Conservation (phyloP, 2,888 invertebrate species). For the Drosophila putrida region DNA sequence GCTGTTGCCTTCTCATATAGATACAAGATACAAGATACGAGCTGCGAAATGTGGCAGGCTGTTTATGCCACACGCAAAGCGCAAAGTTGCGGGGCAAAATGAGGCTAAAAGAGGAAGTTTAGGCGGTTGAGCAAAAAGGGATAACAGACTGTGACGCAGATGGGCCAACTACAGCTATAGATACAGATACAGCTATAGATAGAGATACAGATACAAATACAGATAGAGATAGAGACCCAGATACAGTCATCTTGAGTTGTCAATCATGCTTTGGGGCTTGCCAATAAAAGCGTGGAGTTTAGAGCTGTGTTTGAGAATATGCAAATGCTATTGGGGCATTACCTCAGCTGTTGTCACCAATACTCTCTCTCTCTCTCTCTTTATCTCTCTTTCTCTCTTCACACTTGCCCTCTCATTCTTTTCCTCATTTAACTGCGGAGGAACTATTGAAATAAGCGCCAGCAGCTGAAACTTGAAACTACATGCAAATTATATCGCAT, state of each 20-base stretch:
- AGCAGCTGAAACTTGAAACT: constrained; percentile 57
- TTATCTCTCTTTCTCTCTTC: neutral
- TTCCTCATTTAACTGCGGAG: neutral
- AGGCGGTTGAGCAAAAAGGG: constrained; percentile 35
- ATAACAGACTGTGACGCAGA: constrained; percentile 43
- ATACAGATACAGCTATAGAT: constrained; percentile 2
- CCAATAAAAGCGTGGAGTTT: constrained; percentile 36
- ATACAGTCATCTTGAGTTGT: constrained; percentile 49
- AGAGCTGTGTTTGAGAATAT: constrained; percentile 48
- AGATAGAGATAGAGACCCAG: constrained; percentile 1
- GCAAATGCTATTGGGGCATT: constrained; percentile 64
- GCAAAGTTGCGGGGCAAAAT: too few relatives aligned
- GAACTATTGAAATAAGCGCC: constrained; percentile 48
- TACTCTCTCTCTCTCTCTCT: neutral
- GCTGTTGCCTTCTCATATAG: constrained; percentile 17
- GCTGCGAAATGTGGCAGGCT: neutral
- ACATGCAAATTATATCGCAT: constrained; percentile 73
- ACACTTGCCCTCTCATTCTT: neutral
- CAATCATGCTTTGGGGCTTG: constrained; percentile 68
- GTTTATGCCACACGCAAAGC: constrained; percentile 4
- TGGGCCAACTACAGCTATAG: constrained; percentile 32
- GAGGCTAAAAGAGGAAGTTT: neutral
- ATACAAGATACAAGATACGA: constrained; percentile 4
- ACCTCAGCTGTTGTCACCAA: constrained; percentile 43
- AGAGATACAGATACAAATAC: constrained; percentile 18